Base-by-base conservation (phyloP, 2,888 invertebrate species). In the Melieria picta region DNA sequence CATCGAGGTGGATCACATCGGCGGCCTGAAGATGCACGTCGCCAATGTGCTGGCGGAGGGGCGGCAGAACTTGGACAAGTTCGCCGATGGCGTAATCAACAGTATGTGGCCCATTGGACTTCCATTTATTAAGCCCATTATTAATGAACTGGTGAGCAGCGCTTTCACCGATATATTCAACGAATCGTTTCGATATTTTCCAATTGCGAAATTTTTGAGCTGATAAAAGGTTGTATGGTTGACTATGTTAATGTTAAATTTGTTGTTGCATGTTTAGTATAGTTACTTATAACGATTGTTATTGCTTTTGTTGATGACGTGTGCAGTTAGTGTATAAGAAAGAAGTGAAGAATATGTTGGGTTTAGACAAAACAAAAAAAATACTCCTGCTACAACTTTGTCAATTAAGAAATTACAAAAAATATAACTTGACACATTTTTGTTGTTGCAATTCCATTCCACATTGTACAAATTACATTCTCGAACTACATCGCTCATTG, bases 131-230 rank as follows among this genome's bases (percentile, higher is more conserved):
- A 89, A 91, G 74, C 93, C 94, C 0, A 87, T 94, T 65, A 93
- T 95, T 80, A 94, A 94, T 85, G 94, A 95, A 83, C 88, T 95
- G 73, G 94, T 95, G 74, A 93, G 93, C 83, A 92, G 91, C 0
- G 94, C 93, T 6, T 95, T 95, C 85, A 94, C 94, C 0, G 92
- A 94, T 74, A 94, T 95, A 77, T 93, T 94, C 86, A 93, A 91
- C 80, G 90, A 90, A 71, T 91, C 93, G 65, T 95, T 95, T 83
- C 89, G 89, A 75, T 87, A 91, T 83, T 94, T 95, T 84, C 93
- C 94, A 0, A 86, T 94, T 60, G 89, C 92, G 1, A 87, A 89
- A 74, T 89, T 93, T 76, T 90, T 94, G 71, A 77, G 73, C 67
- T 77, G 72, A 72, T 69, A 7, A 3, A 7, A 9, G 13, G 46